Base-by-base conservation (phyloP, 2,113 vertebrate species). In the Peromyscus polionotus region DNA sequence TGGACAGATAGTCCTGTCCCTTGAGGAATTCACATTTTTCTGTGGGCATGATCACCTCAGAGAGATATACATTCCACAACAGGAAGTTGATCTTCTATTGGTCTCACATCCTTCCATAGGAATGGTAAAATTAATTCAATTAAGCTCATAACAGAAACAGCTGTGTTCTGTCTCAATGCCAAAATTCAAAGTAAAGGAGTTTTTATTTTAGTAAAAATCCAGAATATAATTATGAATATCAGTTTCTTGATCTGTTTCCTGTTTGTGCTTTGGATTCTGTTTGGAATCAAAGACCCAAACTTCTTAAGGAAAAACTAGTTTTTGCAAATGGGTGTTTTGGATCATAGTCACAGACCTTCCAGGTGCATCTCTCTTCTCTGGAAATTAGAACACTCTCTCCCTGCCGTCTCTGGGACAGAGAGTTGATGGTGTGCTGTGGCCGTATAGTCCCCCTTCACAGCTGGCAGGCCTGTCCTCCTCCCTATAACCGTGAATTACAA, bases 221-320 rank as follows among this genome's bases (percentile, higher is more conserved):
- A 77, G 39, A 89, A 75, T 85, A 57, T 77, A 89, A 73, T 77
- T 92, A 75, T 67, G 24, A 88, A 20, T 70, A 68, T 88, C 24
- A 33, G 14, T 75, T 88, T 89, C 65, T 94, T 77, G 83, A 24
- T 51, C n/a, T 70, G 26, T n/a, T 90, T 93, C 67, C 24, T 92
- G 26, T 45, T 81, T 67, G 48, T 68, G 51, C 84, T 97, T 65
- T 54, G 51, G 51, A 59, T 95, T 93, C 57, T 93, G 6, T 67
- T 96, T 86, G 77, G 59, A 95, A 89, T 54, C 54, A 77, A 95
- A 94, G 16, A 13, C 7, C 14, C 45, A 90, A 91, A 87, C 63
- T 79, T 84, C 36, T 80, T 7, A 12, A 20, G 42, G 51, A 24
- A 57, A 39, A 42, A n/a, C 42, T 5, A 91, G 39, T 81, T 75